phyloP scores from a whole-genome alignment of 2,888 invertebrate species.

The Protula sp. region DNA sequence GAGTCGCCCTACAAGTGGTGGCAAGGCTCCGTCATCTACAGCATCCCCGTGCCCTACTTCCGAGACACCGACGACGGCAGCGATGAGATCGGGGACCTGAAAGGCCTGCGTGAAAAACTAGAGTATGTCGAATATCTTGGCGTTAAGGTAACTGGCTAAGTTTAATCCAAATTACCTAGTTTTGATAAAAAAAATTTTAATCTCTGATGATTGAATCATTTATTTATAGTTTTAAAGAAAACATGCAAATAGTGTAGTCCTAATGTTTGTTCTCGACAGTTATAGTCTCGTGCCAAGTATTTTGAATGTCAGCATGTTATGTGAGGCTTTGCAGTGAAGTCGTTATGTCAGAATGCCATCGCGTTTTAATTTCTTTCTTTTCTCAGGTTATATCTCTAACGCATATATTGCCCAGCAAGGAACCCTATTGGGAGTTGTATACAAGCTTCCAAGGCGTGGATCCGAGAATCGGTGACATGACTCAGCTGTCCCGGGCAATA shows the following conservation, averaged over 20 bases:
- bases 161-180: too few species aligned
- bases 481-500: neutral
- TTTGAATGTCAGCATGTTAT: too few species aligned
- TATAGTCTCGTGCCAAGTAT: too few species aligned
- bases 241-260: too few species aligned
- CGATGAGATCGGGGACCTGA: neutral
- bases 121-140: neutral
- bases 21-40: neutral
- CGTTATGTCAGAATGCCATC: too few species aligned
- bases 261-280: too few species aligned
- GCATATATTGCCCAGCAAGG: neutral
- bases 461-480: neutral
- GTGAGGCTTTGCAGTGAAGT: too few species aligned
- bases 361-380: too few species aligned
- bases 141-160: neutral
- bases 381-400: neutral
- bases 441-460: neutral
- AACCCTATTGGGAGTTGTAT: neutral
- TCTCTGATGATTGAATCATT: too few species aligned
- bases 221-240: too few species aligned
- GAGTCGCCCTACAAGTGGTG: neutral
- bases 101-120: neutral
- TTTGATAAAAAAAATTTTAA: too few species aligned
- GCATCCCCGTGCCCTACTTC: neutral
- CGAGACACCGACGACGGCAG: neutral